phyloP scores from a whole-genome alignment of 2,888 invertebrate species.

The Nowickia ferox region DNA sequence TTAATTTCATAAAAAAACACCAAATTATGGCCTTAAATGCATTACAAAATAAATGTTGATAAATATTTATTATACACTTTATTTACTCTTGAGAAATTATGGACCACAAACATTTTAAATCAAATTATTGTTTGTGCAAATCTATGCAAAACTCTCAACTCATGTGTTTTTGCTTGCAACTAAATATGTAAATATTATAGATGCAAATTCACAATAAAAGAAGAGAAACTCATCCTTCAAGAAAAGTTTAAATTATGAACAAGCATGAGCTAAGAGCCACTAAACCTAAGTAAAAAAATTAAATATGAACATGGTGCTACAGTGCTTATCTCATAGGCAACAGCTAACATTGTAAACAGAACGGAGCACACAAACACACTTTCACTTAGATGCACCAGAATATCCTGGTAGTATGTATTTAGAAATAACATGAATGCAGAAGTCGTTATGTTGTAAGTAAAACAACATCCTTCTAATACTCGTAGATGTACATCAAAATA shows the following conservation, averaged over 20 bases:
- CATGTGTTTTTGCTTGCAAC: not conserved
- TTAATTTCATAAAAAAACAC: slow-evolving; percentile 13
- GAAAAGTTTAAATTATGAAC: slow-evolving; percentile 33
- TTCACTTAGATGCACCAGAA: slow-evolving; percentile 56
- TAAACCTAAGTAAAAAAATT: not conserved
- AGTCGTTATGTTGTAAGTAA: slow-evolving; percentile 27
- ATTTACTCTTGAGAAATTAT: slow-evolving; percentile 69
- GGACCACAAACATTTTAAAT: slow-evolving; percentile 68
- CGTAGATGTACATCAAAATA: slow-evolving; percentile 30
- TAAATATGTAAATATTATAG: not conserved
- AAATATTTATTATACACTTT: slow-evolving; percentile 55
- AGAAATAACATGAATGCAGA: slow-evolving; percentile 18
- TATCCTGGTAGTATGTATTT: slow-evolving; percentile 56
- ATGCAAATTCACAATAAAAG: not conserved
- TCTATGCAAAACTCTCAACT: slow-evolving; percentile 49
- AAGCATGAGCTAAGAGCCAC: not conserved
- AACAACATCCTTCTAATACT: slow-evolving; percentile 49
- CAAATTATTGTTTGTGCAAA: slow-evolving; percentile 66
- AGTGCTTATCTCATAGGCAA: slow-evolving; percentile 36
- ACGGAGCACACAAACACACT: not conserved
- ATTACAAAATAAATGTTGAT: slow-evolving; percentile 14
- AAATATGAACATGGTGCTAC: slow-evolving; percentile 3
- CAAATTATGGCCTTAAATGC: slow-evolving; percentile 26
- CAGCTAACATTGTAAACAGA: slow-evolving; percentile 10
- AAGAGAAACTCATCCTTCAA: slow-evolving; percentile 24